Base-by-base conservation (phyloP, 2,888 invertebrate species). In the Cephus pygmeus region DNA sequence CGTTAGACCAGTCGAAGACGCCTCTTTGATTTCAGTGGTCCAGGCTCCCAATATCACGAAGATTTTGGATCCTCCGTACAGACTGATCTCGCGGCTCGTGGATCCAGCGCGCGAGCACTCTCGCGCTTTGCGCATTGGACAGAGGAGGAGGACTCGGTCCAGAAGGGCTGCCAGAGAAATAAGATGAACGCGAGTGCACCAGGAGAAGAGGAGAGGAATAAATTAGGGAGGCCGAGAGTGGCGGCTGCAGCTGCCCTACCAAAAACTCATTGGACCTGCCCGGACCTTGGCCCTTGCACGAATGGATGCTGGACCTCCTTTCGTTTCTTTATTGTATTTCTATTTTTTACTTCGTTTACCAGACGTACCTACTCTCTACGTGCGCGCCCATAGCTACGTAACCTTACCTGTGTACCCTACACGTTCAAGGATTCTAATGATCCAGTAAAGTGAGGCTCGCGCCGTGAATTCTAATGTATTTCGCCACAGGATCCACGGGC, bases 201-300 rank as follows among this genome's bases (percentile, higher is more conserved):
- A 69, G 74, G 73, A 30, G 76, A 77, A 75, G 73, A n/a, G 35
- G 71, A 77, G 71, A 76, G 40, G 79, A 82, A 78, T 82, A 83
- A 83, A 82, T 83, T 83, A 76, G 75, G 76, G 77, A 75, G 79
- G 80, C 81, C 56, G 80, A 81, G 80, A 81, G 80, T 79, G 81
- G 36, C 75, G 80, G 83, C 82, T 81, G 86, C 86, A 85, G 84
- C 82, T 84, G 84, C 83, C 34, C 83, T 79, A 78, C 83, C 85
- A 85, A 85, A 85, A 86, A 85, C 83, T 82, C 82, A 84, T 85
- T 85, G 83, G 82, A 80, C 82, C 81, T 79, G 71, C 76, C 75
- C 75, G 76, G 78, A 77, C 74, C 80, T 80, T 79, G 80, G 78
- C 80, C 81, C 80, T 81, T 80, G 79, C 80, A 73, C 73, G 80